Base-by-base conservation (phyloP, 2,888 invertebrate genomes). In the Tetranychus piercei region DNA sequence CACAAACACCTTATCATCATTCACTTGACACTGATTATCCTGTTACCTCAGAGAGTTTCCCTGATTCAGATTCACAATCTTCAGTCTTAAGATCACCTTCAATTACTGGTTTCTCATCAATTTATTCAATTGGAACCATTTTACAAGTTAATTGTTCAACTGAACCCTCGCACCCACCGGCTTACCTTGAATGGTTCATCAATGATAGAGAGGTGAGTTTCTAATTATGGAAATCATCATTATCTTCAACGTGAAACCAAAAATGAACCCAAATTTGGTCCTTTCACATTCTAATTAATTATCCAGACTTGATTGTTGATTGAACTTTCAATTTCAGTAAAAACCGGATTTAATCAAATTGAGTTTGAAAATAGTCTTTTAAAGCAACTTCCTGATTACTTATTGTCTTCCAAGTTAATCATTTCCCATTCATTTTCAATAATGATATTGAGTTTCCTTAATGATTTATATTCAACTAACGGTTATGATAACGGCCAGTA, bases 161-260 rank as follows among this genome's bases (percentile, higher is more conserved):
- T 9, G 73, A 75, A 20, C 73, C 73, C 44, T 76, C 76, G 6
- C 74, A 75, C 11, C 77, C 77, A 70, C 77, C 78, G 55, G 77
- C 76, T 64, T 76, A 76, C 23, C 74, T 78, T 44, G 74, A 77
- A 22, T 78, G 78, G 78, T 78, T 75, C 71, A 76, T 78, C 22
- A 78, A 78, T 74, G 78, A 77, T 34, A 74, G 74, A 75, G 78
- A 78, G 71, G 77, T 78, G 75, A 76, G 75, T 73, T 8, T 73
- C n/a, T 34, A 22, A 22, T 44, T 71, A 9, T 71, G 4, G 18
- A 23, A 64, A 22, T 65, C 55, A 55, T 2, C 55, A 55, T 15
- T 15, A 15, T 2, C 9, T 8, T 45, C 45, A 45, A 45, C 45
- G 9, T 8, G 45, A 9, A 45, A n/a, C 34, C 34, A 34, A 34